These are phyloP conservation scores for Heteromurus nitidus DNA, from an alignment of 2,888 invertebrate genomes.

Conservation along the genomic window DNA sequence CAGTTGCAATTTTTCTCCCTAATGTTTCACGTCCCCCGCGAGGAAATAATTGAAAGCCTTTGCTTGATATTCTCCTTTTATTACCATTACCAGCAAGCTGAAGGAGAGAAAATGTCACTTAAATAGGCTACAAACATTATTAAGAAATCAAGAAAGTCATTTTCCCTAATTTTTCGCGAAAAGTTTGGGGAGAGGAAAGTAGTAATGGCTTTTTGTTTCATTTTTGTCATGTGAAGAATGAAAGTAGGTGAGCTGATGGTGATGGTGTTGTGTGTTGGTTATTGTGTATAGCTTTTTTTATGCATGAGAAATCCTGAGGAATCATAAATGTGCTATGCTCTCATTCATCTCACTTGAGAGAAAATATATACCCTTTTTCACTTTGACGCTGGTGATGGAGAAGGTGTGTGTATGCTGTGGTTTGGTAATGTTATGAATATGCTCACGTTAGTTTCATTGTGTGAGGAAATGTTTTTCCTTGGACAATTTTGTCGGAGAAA, in stretches of 20 bases:
- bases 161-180: conserved; percentile 10
- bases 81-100: neutral
- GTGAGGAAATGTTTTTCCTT: neutral
- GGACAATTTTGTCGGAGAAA: neutral
- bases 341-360: conserved; percentile 42
- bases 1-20: conserved; percentile 9
- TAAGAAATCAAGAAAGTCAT: conserved; percentile 3
- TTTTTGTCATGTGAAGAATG: neutral
- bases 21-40: neutral
- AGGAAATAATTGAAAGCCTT: conserved; percentile 29
- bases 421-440: no score
- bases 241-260: neutral
- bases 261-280: neutral
- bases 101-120: conserved; percentile 4
- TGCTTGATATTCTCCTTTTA: conserved; percentile 14
- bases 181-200: neutral
- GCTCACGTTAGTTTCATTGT: conserved; percentile 10
- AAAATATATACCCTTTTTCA: neutral
- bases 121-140: neutral
- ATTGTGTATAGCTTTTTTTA: neutral
- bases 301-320: conserved; percentile 28
- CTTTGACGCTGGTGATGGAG: conserved; percentile 10
- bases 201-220: conserved; percentile 17
- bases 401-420: no score
- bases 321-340: conserved; percentile 40